Evolutionary conservation across 2,113 vertebrate genomes (phyloP), one percentile per base, ranked within the genome.

Genomic region (Panthera tigris): DNA sequence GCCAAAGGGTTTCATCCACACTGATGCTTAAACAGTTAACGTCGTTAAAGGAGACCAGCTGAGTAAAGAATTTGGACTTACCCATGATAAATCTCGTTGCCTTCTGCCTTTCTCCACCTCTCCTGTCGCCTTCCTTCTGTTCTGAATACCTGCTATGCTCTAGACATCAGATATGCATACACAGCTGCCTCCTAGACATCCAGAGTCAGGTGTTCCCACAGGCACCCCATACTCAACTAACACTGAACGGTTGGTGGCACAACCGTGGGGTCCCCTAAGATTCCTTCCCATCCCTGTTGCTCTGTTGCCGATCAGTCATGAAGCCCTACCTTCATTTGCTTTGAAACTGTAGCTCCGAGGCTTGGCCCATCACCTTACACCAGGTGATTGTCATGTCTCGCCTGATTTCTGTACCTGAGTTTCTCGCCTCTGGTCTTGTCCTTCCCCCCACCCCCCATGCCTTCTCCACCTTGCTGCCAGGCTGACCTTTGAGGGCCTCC

Each of bases 361-460:
- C 65, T 68, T 74, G n/a, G 33, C 9, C 15, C 29, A 31, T 81
- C 41, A 78, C 15, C 57, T 89, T 41, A 80, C 7, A 31, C 39
- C 23, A 21, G 36, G 23, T 65, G 48, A 63, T 13, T 11, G 9
- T 68, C 52, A 12, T 23, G 25, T 80, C 50, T 80, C 29, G 27
- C 6, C 65, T 63, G 41, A 48, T 50, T 84, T 87, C 39, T 57
- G 21, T 0, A 19, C 19, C 57, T 88, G 18, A 6, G 50, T 96
- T 94, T 45, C 78, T 96, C 27, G 48, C 55, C 18, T 88, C 71
- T 68, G 6, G 11, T 78, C 61, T 33, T 2, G 1, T 10, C 36
- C 1, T 5, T 8, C 12, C 29, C 31, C 16, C 3, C 7, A 0
- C 23, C 21, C 10, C 7, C 10, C 0, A 0, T 10, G 48, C 29